Percentiles rank a stretch among this genome's conserved stretches.
These are phyloP conservation scores for Petrocephalus zakoni DNA, from an alignment of 2,113 vertebrate species.

Conservation along the genomic window DNA sequence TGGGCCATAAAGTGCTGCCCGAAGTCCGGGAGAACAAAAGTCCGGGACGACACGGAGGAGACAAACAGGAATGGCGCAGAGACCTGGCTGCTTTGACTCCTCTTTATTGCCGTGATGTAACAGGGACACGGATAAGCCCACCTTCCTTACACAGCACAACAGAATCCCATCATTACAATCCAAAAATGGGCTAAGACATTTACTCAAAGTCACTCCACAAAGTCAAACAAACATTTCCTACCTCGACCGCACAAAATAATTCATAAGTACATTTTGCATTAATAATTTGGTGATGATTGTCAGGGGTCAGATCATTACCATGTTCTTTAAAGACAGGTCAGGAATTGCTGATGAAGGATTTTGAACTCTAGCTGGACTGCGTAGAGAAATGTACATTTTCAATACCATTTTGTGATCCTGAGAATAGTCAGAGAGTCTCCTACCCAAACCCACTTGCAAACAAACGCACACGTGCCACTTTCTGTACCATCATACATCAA, in stretches of 20 bases:
- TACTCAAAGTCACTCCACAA: neutral
- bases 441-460: neutral
- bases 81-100: neutral
- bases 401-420: neutral
- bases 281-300: neutral
- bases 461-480: neutral
- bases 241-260: neutral
- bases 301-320: neutral
- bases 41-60: neutral
- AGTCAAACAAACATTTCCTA: neutral
- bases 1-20: neutral
- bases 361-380: neutral
- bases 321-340: neutral
- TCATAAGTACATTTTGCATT: neutral
- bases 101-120: neutral
- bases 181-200: neutral
- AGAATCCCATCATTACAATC: neutral
- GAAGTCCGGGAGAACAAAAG: neutral
- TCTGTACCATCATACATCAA: neutral
- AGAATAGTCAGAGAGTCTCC: neutral
- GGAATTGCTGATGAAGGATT: neutral
- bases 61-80: neutral
- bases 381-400: neutral
- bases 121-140: neutral
- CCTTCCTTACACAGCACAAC: neutral